Evolutionary conservation across 2,113 vertebrate genomes (phyloP).

Genomic region (Ceyx margarethae): DNA sequence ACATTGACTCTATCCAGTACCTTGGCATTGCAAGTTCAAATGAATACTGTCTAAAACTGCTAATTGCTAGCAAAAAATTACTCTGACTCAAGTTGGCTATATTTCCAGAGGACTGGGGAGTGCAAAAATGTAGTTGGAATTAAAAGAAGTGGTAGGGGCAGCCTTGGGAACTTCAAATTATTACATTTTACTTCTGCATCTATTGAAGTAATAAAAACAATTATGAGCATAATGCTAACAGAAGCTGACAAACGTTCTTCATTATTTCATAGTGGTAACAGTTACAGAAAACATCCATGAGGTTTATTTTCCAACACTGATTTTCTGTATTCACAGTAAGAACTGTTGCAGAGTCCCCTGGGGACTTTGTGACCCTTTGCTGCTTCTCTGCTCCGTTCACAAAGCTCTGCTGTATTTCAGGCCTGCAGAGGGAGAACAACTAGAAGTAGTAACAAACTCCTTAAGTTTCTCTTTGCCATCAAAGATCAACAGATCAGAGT

Average conservation of each 20-base stretch:
- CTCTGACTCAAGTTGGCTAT: neutral
- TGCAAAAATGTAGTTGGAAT: neutral
- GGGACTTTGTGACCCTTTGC: accelerated
- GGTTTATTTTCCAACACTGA: neutral
- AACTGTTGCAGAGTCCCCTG: neutral
- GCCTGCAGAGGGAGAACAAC: neutral
- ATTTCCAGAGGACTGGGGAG: neutral
- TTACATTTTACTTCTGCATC: neutral
- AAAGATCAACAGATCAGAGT: neutral
- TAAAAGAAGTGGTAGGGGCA: neutral
- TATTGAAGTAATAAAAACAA: neutral
- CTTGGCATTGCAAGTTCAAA: neutral
- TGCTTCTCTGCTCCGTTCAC: neutral
- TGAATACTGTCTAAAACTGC: neutral
- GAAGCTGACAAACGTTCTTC: neutral
- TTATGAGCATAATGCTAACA: neutral
- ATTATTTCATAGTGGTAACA: neutral
- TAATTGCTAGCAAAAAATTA: neutral
- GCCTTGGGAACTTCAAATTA: neutral
- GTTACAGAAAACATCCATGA: neutral
- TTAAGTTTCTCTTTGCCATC: neutral
- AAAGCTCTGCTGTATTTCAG: neutral
- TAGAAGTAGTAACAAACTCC: neutral
- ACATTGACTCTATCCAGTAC: neutral
- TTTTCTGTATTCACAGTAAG: neutral